Evolutionary conservation across 2,888 invertebrate species (phyloP), one percentile per base, ranked within the genome.

Genomic region (Argyresthia goedartella): DNA sequence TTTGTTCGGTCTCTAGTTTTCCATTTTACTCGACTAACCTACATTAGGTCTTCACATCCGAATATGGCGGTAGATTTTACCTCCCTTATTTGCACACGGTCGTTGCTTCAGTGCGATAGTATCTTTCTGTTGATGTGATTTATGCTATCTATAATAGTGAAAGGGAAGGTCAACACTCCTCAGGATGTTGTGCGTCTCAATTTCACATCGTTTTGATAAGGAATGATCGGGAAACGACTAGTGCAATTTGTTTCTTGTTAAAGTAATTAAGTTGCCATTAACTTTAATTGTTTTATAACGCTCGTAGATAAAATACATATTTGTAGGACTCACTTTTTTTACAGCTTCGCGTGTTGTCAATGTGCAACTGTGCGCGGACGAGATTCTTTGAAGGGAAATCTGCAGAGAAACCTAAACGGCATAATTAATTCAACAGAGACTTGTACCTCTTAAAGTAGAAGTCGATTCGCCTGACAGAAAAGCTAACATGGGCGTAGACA

Each of bases 101-200:
- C 25, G 25, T 56, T 53, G 56, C 59, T 53, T 60, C 61, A 44
- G 34, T 59, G 57, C 56, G n/a, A 11, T 35, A 57, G 56, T 60
- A 64, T 61, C 64, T 62, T 55, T 56, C 59, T 60, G 66, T 62
- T 67, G 64, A 57, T 64, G 60, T 74, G 68, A 77, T 75, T 76
- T 73, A 76, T 72, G 65, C 65, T 74, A 73, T 71, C 71, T 68
- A 59, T 61, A 63, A 62, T 61, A 62, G 61, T 60, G 61, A 66
- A 63, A 65, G 65, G 63, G 25, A 65, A 69, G 72, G 76, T 73
- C 74, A 73, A 65, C 64, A 62, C 59, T 66, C 64, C 64, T 71
- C 72, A 78, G 73, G 76, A 76, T 76, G 74, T 71, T 25, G 69
- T 67, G 68, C 67, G 65, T 75, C 76, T 78, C 73, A 73, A 77